Base-by-base conservation (phyloP, 2,113 vertebrate species). In the Paramisgurnus dabryanus region DNA sequence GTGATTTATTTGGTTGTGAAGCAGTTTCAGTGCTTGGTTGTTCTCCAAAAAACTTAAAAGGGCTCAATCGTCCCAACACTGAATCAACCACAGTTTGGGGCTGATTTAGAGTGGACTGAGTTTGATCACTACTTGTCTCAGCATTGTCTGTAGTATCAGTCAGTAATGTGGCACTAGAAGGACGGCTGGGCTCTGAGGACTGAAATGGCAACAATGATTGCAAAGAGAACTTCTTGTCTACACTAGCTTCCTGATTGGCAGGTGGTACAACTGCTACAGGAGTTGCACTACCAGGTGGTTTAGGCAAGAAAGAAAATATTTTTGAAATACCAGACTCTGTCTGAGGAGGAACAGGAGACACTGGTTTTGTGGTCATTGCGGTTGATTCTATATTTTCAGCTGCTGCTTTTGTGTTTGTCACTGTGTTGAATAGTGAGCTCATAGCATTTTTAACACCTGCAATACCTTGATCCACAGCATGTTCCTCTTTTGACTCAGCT, bases 391-490 rank as follows among this genome's bases (percentile, higher is more conserved):
- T 73, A 49, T 66, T 63, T 4, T 90, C 84, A 92, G 86, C 47
- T 88, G 91, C 49, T 50, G 87, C 45, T 60, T 94, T 98, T 86
- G 93, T 93, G 47, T 94, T 89, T 67, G 94, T 94, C 43, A 98
- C 86, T 68, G 95, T 93, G 86, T 86, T 95, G 15, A 98, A 91
- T 71, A 93, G 85, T 57, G 95, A 96, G 84, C 91, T 96, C 88
- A 97, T 88, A 9, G 92, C 93, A 90, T 90, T 94, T 86, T 95
- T 97, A 34, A 97, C 89, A 73, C 91, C 94, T 82, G 90, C 87
- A 80, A 95, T 86, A 17, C 90, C 85, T 39, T 91, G 90, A 13
- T 91, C 91, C 71, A 84, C 89, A 22, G 82, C 39, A 66, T 3
- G 82, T 43, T 91, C 91, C 57, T 90, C 87, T 64, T 88, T 89